phyloP scores from a whole-genome alignment of 2,888 invertebrate genomes.

The Branchipolynoe longqiensis region DNA sequence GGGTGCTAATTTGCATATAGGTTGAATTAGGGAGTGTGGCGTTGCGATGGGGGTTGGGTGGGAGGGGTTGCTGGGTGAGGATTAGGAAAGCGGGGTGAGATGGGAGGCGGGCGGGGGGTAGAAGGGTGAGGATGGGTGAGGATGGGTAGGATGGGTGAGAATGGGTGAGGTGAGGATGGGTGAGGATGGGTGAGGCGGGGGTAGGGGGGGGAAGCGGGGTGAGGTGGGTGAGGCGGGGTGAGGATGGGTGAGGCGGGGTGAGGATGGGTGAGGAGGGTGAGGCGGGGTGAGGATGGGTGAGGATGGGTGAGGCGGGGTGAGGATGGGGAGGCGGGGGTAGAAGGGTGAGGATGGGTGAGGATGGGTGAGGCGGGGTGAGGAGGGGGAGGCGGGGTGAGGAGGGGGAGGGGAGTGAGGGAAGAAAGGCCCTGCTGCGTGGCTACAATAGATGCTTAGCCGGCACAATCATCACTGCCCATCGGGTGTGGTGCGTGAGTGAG shows the following conservation, averaged over 20 bases:
- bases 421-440: neutral
- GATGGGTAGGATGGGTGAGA: neutral
- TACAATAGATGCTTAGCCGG: neutral
- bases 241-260: neutral
- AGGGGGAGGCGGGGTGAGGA: neutral
- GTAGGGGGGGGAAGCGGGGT: neutral
- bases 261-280: neutral
- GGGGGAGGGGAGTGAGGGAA: neutral
- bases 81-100: neutral
- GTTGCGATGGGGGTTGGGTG: no score
- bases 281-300: neutral
- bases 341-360: neutral
- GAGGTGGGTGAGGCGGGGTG: neutral
- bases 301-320: neutral
- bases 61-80: neutral
- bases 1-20: no score
- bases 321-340: neutral
- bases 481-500: conserved; percentile 8
- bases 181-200: neutral
- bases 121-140: neutral
- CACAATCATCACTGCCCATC: conserved; percentile 8
- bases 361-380: neutral
- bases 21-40: no score
- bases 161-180: neutral
- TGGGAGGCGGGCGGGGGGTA: neutral